A percentile compares a stretch with the other conserved stretches of the same genome.
Evolutionary conservation across 2,797 vertebrate genomes (phyloP).

Genomic region (Acanthornis magna): DNA sequence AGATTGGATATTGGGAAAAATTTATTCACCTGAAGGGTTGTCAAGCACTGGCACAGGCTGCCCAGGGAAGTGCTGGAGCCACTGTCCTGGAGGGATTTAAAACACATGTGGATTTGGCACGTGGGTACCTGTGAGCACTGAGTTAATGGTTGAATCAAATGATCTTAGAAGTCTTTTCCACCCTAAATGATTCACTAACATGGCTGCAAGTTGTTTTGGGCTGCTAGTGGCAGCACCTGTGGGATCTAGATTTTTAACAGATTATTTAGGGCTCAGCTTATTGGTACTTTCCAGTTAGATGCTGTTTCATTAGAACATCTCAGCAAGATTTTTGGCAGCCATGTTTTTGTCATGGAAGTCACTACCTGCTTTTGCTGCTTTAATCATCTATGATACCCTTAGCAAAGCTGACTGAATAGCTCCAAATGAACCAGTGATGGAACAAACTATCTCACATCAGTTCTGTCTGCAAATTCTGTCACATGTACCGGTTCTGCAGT

Average conservation of each 20-base stretch:
- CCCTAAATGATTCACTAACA: background rate
- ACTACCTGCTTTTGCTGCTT: background rate
- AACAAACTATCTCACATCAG: background rate
- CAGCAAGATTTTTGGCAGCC: background rate
- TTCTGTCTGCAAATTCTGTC: background rate
- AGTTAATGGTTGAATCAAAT: background rate
- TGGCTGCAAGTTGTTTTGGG: background rate
- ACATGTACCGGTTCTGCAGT: background rate
- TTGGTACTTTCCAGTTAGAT: rapidly evolving
- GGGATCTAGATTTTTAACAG: background rate
- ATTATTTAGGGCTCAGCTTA: background rate
- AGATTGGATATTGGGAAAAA: background rate
- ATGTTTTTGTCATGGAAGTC: background rate
- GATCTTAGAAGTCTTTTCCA: background rate
- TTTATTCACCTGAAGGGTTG: background rate
- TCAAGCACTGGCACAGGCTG: background rate
- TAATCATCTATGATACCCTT: background rate
- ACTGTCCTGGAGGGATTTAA: background rate
- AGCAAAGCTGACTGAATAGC: background rate
- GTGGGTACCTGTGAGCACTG: background rate
- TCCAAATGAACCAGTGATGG: background rate
- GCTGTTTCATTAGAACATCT: background rate
- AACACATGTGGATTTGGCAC: background rate
- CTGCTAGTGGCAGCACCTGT: background rate
- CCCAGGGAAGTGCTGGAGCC: background rate